Base-by-base conservation (phyloP, 2,113 vertebrate genomes). In the Anoura caudifer region DNA sequence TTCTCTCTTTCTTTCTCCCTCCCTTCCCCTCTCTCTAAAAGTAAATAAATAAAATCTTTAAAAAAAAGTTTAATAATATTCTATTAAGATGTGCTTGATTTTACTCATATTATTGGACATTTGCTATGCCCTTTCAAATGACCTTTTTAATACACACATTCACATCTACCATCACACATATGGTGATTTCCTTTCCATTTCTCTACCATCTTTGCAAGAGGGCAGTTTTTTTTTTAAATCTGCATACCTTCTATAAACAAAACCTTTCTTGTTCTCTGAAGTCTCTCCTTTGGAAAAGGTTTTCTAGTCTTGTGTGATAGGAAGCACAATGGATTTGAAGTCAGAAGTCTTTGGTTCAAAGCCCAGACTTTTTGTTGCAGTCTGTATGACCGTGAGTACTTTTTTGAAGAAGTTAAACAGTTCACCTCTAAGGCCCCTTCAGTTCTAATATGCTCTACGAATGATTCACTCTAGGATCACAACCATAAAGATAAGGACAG, bases 61-160 rank as follows among this genome's bases (percentile, higher is more conserved):
- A n/a, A n/a, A n/a, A 67, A 82, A 96, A 85, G 10, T n/a, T 92
- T 59, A 31, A 90, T 94, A 76, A 90, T 91, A 77, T 75, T 94
- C 47, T 83, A 54, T 90, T 90, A 83, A 92, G 33, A 41, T 82
- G 90, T 88, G 5, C 76, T 87, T 95, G 26, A 47, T 95, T 96
- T 88, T 92, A 90, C 81, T 94, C 41, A 43, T 87, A 94, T 61
- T 91, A 67, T 10, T 92, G 72, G 96, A 92, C 76, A 97, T 92
- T 92, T 95, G 92, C 45, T 28, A 45, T 63, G 6, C 19, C 61
- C 41, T 92, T 87, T 69, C 76, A 87, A 95, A 77, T 90, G 94
- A 75, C 94, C 90, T 96, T 87, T 72, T 52, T 73, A 43, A 28
- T 70, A 50, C 70, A 81, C 36, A 93, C 52, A 85, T 92, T 90